Conservation (phyloP, 2,113 vertebrate species). For the Campylomormyrus numenius region DNA sequence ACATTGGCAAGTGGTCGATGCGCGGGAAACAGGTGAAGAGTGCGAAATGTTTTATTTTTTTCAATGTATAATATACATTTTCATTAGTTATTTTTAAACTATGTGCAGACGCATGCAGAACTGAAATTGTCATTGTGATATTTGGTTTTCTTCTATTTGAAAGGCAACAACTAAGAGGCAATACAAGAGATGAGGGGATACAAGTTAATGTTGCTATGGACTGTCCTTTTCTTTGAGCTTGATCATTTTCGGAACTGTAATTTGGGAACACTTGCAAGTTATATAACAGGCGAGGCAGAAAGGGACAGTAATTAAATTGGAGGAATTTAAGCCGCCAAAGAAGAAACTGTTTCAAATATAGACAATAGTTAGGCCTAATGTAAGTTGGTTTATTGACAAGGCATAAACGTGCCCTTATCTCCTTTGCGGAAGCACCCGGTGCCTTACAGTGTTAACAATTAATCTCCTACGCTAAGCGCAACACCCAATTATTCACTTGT, state of each 20-base stretch:
- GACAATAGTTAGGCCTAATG: background rate
- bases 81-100: background rate
- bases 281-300: slow-evolving; percentile 5
- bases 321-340: background rate
- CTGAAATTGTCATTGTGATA: background rate
- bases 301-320: background rate
- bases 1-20: background rate
- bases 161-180: background rate
- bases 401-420: background rate
- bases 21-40: background rate
- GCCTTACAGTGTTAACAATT: background rate
- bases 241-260: slow-evolving; percentile 7
- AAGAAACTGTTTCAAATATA: background rate
- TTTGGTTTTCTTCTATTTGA: background rate
- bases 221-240: background rate
- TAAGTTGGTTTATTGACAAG: background rate
- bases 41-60: background rate
- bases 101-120: background rate
- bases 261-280: slow-evolving; percentile 7
- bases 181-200: background rate
- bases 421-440: background rate
- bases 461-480: background rate
- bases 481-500: background rate
- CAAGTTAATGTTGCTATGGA: background rate
- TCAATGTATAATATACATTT: background rate